A percentile compares a stretch with the other conserved stretches of the same genome.
phyloP scores from a whole-genome alignment of 1,140 invertebrate species.

The Drosophila persimilis region DNA sequence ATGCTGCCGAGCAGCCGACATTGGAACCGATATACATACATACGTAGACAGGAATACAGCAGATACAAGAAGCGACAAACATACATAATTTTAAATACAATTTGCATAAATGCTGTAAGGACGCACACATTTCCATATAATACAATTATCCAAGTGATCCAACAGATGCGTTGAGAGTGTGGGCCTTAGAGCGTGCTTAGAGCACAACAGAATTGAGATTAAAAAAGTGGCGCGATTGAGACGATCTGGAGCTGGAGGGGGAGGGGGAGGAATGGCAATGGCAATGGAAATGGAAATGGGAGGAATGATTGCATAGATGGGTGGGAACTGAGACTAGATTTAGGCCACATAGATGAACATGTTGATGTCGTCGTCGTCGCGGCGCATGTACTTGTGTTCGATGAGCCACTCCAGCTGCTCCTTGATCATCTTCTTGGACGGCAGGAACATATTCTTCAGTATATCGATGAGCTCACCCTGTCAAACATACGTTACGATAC shows the following conservation, averaged over 20 bases:
- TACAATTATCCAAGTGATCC: conserved; percentile 51
- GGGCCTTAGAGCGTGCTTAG: conserved; percentile 38
- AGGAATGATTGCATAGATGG: conserved; percentile 32
- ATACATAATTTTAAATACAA: conserved; percentile 10
- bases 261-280: conserved; percentile 13
- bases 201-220: conserved; percentile 50
- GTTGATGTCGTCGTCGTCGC: conserved; percentile 98
- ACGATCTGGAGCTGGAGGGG: conserved; percentile 7
- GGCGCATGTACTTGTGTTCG: conserved; percentile 98
- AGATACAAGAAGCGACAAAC: conserved; percentile 2
- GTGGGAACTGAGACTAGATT: conserved; percentile 38
- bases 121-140: conserved; percentile 52
- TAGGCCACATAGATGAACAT: conserved; percentile 99
- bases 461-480: conserved; percentile 97
- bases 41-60: conserved; percentile 28
- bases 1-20: conserved; percentile 24
- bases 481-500: conserved; percentile 43
- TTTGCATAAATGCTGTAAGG: conserved; percentile 44
- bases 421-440: conserved; percentile 99
- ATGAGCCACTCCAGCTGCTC: conserved; percentile 99
- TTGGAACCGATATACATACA: conserved; percentile 31
- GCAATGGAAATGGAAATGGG: conserved; percentile 22
- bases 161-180: conserved; percentile 23
- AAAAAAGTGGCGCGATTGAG: conserved; percentile 32
- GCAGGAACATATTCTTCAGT: conserved; percentile 99